These are phyloP conservation scores for Drosophila histrio DNA, from an alignment of 2,888 invertebrate genomes.

Conservation along the genomic window DNA sequence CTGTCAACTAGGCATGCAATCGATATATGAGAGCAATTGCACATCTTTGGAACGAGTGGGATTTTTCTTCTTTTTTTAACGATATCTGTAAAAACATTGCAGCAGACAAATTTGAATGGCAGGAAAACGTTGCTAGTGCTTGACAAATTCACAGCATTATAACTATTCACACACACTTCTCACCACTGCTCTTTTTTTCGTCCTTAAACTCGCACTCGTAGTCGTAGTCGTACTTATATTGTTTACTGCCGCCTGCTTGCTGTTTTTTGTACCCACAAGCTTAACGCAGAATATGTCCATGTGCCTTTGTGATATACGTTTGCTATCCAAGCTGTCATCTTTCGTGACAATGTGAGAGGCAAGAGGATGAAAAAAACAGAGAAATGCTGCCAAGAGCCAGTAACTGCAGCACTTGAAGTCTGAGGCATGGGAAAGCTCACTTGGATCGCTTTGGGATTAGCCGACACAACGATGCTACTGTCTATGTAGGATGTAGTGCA, in stretches of 20 bases:
- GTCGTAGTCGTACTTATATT: conserved; percentile 34
- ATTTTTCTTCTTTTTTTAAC: not conserved
- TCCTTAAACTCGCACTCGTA: conserved; percentile 4
- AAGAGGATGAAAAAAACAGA: conserved; percentile 7
- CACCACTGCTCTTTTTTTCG: conserved; percentile 19
- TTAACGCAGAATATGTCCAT: conserved; percentile 53
- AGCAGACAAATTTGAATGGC: conserved; percentile 19
- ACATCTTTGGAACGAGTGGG: not conserved
- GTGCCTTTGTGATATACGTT: conserved; percentile 64
- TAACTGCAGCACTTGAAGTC: conserved; percentile 50
- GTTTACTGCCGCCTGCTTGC: conserved; percentile 59
- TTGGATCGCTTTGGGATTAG: conserved; percentile 43
- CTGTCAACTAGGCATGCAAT: not conserved
- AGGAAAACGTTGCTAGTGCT: conserved; percentile 36
- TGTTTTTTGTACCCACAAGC: conserved; percentile 48
- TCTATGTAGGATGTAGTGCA: no score
- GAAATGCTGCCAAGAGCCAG: conserved; percentile 43
- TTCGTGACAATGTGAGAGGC: conserved; percentile 55
- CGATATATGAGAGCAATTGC: not conserved
- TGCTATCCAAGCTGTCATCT: conserved; percentile 69
- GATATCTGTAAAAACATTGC: conserved; percentile 10
- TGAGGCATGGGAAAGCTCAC: conserved; percentile 41
- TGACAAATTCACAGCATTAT: conserved; percentile 51
- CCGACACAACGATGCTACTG: conserved; percentile 27
- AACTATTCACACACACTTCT: conserved; percentile 17